Percentiles rank a stretch among this genome's conserved stretches.
phyloP scores from a whole-genome alignment of 2,888 invertebrate species.

The Euzetes globulus region DNA sequence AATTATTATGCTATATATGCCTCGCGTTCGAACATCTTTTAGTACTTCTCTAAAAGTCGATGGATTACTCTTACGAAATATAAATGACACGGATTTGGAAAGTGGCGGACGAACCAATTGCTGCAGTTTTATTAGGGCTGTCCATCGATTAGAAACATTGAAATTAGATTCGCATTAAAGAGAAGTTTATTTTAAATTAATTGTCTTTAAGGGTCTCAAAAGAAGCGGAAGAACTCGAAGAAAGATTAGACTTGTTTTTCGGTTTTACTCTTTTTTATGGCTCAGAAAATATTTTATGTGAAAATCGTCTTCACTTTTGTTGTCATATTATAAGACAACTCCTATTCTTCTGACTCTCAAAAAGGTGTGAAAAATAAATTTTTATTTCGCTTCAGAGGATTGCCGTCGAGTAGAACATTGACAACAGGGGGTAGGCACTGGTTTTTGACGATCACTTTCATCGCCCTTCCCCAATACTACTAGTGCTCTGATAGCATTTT shows the following conservation, averaged over 20 bases:
- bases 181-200: not conserved
- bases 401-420: not conserved
- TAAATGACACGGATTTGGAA: slow-evolving; percentile 54
- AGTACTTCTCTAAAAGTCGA: slow-evolving; percentile 60
- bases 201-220: not conserved
- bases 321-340: slow-evolving; percentile 3
- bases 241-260: not conserved
- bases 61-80: slow-evolving; percentile 61
- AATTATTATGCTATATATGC: slow-evolving; percentile 75
- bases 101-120: slow-evolving; percentile 66
- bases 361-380: slow-evolving; percentile 9
- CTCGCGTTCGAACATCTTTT: slow-evolving; percentile 74
- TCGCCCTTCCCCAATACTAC: not conserved
- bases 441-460: not conserved
- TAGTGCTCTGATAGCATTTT: not conserved
- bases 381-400: slow-evolving; percentile 12
- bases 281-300: not conserved
- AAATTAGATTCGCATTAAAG: not conserved
- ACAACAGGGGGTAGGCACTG: not conserved
- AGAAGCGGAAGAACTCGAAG: not conserved
- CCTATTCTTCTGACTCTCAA: not conserved
- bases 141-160: not conserved
- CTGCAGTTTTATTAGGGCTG: slow-evolving; percentile 74
- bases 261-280: not conserved
- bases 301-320: not conserved